A percentile compares a stretch with the other conserved stretches of the same genome.
Evolutionary conservation across 1,140 invertebrate genomes (phyloP).

Genomic region (Papilio glaucus): DNA sequence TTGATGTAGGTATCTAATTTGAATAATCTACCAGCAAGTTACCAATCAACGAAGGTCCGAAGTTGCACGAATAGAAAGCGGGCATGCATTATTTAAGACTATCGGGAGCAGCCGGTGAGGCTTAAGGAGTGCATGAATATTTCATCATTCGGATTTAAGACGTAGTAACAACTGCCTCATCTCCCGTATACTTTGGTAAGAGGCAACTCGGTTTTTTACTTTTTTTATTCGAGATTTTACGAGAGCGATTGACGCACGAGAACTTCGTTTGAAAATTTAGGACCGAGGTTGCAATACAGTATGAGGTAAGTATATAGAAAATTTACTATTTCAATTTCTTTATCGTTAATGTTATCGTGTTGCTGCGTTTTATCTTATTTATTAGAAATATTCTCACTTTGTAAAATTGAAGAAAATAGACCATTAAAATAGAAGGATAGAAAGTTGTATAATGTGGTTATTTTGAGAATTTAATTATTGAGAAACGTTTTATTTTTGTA

Average conservation of each 20-base stretch:
- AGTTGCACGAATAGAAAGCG: constrained; percentile 13
- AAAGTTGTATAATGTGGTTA: too few species aligned
- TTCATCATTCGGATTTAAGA: constrained; percentile 35
- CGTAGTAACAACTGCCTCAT: constrained; percentile 19
- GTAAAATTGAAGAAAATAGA: too few species aligned
- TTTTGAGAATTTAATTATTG: too few species aligned
- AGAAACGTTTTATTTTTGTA: too few species aligned
- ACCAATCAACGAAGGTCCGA: constrained; percentile 1
- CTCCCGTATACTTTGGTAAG: constrained; percentile 2
- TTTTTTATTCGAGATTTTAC: constrained; percentile 10
- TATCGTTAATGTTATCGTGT: too few species aligned
- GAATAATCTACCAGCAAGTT: constrained; percentile 21
- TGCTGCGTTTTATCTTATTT: too few species aligned
- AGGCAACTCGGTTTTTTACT: not conserved
- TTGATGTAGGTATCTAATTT: constrained; percentile 1
- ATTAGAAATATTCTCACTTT: too few species aligned
- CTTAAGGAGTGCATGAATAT: constrained; percentile 30
- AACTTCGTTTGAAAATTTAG: too few species aligned
- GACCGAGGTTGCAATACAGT: too few species aligned
- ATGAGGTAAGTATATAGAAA: too few species aligned
- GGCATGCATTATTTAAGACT: constrained; percentile 36
- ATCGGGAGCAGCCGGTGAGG: constrained; percentile 7
- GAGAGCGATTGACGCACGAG: not conserved
- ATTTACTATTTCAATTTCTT: too few species aligned
- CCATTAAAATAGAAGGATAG: too few species aligned